Percentiles rank a stretch among this genome's conserved stretches.
These are phyloP conservation scores for Phalera bucephala DNA, from an alignment of 2,888 invertebrate genomes.

Conservation along the genomic window DNA sequence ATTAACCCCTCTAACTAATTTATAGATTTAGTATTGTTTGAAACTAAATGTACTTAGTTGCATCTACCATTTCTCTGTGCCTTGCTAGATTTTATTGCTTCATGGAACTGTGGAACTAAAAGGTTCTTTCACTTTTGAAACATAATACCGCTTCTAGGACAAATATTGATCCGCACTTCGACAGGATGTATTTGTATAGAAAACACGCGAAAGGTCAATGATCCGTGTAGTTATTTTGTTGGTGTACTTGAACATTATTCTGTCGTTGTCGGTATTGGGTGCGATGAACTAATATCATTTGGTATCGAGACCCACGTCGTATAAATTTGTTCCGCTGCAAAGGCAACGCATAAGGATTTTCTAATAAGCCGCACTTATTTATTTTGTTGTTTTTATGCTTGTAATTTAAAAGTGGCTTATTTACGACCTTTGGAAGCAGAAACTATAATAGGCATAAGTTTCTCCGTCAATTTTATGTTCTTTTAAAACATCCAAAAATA, in stretches of 20 bases:
- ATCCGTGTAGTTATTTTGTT: slow-evolving; percentile 32
- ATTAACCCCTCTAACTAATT: no score
- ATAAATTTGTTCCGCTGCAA: slow-evolving; percentile 22
- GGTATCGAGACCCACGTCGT: slow-evolving; percentile 28
- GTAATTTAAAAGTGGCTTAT: neutral
- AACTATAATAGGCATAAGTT: slow-evolving; percentile 8
- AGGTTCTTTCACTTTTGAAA: neutral
- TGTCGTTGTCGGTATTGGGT: slow-evolving; percentile 31
- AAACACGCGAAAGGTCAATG: slow-evolving; percentile 42
- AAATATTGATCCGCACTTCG: slow-evolving; percentile 24
- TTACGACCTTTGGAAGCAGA: slow-evolving; percentile 2
- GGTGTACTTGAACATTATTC: slow-evolving; percentile 32
- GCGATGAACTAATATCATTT: slow-evolving; percentile 44
- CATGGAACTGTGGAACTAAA: neutral
- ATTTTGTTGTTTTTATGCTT: no score
- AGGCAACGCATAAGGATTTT: slow-evolving; percentile 19
- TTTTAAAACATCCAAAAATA: slow-evolving; percentile 1
- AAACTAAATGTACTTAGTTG: no score
- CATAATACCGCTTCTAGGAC: slow-evolving; percentile 14
- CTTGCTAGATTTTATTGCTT: neutral
- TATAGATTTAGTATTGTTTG: slow-evolving; percentile 8
- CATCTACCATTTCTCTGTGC: neutral
- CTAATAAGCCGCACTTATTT: slow-evolving; percentile 4
- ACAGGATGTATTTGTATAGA: slow-evolving; percentile 24
- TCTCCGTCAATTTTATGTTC: slow-evolving; percentile 4